These are phyloP conservation scores for Melitaea cinxia DNA, from an alignment of 1,140 invertebrate genomes.

Conservation along the genomic window DNA sequence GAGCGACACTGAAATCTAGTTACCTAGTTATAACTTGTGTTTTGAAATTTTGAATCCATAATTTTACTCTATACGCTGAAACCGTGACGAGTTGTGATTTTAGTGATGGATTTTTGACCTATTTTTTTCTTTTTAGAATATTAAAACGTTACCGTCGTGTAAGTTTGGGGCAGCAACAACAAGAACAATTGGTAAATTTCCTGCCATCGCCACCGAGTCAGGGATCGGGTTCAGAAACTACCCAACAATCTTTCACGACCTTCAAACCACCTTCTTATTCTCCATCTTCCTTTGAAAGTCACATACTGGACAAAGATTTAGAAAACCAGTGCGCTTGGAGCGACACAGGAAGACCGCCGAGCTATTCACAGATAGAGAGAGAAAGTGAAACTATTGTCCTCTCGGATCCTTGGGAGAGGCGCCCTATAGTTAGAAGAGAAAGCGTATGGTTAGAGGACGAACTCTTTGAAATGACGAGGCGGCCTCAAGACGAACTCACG, in stretches of 20 bases:
- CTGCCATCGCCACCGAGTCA: slow-evolving; percentile 82
- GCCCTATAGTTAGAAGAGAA: slow-evolving; percentile 75
- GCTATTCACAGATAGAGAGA: slow-evolving; percentile 73
- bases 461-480: slow-evolving; percentile 87
- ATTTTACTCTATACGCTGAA: too few species aligned
- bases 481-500: slow-evolving; percentile 90
- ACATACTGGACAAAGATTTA: slow-evolving; percentile 68
- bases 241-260: slow-evolving; percentile 80
- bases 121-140: slow-evolving; percentile 67
- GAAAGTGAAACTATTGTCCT: slow-evolving; percentile 77
- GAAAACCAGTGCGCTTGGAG: slow-evolving; percentile 75
- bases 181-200: slow-evolving; percentile 85
- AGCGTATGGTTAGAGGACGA: slow-evolving; percentile 86
- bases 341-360: slow-evolving; percentile 80
- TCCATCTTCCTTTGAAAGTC: slow-evolving; percentile 70
- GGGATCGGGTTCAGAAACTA: slow-evolving; percentile 64
- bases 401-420: slow-evolving; percentile 79
- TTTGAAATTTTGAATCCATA: too few species aligned
- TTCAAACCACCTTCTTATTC: slow-evolving; percentile 82
- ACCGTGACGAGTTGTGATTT: too few species aligned
- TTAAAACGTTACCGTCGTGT: slow-evolving; percentile 87
- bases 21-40: too few species aligned
- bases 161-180: slow-evolving; percentile 70
- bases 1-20: too few species aligned
- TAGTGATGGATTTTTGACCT: too few species aligned